These are phyloP conservation scores for Leptinotarsa rubiginosa DNA, from an alignment of 2,888 invertebrate species.

Conservation along the genomic window DNA sequence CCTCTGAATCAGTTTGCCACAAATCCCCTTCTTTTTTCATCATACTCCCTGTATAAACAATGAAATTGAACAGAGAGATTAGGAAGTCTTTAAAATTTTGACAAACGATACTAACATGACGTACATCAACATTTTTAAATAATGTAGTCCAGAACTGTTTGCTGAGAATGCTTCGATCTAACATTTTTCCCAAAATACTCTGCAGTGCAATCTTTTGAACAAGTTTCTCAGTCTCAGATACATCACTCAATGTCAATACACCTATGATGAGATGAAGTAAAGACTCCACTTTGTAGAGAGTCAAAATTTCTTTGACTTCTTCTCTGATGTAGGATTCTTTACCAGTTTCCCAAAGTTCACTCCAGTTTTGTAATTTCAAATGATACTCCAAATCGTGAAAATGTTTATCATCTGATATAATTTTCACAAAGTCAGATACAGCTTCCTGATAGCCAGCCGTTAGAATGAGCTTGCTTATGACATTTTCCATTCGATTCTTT, in stretches of 20 bases:
- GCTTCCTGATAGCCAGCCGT: conserved; percentile 56
- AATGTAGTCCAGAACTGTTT: conserved; percentile 62
- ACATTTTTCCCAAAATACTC: conserved; percentile 59
- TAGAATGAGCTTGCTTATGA: conserved; percentile 59
- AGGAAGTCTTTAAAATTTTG: conserved; percentile 61
- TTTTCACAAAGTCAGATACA: conserved; percentile 55
- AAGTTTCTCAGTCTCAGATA: conserved; percentile 41
- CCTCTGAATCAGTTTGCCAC: conserved; percentile 62
- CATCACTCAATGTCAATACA: conserved; percentile 53
- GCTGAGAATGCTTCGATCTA: conserved; percentile 58
- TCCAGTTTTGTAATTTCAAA: conserved; percentile 57
- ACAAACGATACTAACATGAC: conserved; percentile 60
- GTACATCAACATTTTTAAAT: conserved; percentile 58
- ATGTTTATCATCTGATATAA: conserved; percentile 39
- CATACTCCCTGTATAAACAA: conserved; percentile 66
- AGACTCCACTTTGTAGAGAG: conserved; percentile 60
- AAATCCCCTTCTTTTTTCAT: conserved; percentile 61
- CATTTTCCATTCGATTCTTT: conserved; percentile 63
- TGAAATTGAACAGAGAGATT: conserved; percentile 64
- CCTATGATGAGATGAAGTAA: conserved; percentile 58
- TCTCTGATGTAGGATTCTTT: conserved; percentile 53
- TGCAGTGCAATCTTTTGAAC: conserved; percentile 57
- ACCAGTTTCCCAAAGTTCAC: conserved; percentile 55
- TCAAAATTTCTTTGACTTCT: conserved; percentile 56
- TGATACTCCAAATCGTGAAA: conserved; percentile 52